Evolutionary conservation across 1,140 invertebrate species (phyloP), one percentile per base, ranked within the genome.

Genomic region (Ips nitidus): DNA sequence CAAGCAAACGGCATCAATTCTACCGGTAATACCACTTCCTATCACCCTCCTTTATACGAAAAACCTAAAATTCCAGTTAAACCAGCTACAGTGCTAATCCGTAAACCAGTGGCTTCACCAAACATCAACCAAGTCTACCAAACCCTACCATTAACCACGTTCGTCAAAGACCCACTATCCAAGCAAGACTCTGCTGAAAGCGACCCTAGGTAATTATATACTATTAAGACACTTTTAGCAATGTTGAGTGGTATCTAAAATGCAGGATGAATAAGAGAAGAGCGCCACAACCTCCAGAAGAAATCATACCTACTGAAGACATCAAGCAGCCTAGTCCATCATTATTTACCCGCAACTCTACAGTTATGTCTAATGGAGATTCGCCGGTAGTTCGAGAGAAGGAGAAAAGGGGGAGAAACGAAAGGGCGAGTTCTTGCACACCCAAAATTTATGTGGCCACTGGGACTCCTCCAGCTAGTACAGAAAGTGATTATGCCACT

Each of bases 351-450:
- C 68, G 72, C 42, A 71, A 71, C 22, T 69, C 69, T 4, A 37
- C 8, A 2, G 41, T 39, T n/a, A 36, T 66, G 41, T 74, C 83
- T 22, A 88, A 87, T 74, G 86, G 86, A 0, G 87, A 88, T 72
- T 86, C 87, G 1, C 89, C 89, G 0, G 88, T 90, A 1, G 88
- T 90, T 2, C 83, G 89, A 3, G 90, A 91, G 74, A 89, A 90
- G 75, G 90, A 91, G 69, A 91, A 91, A 76, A 81, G 89, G 4
- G 89, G 75, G 53, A 53, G 75, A 58, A 88, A 88, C 3, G 89
- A 75, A 66, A 63, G 75, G 56, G 88, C 89, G 1, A 85, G 85
- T 1, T 87, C 86, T 4, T 86, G 87, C 55, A 88, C 86, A 77
- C 86, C 86, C n/a, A 87, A 88, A 74, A 86, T 75, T 40, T 53